phyloP scores from a whole-genome alignment of 2,888 invertebrate genomes.

The Spialia ferax region DNA sequence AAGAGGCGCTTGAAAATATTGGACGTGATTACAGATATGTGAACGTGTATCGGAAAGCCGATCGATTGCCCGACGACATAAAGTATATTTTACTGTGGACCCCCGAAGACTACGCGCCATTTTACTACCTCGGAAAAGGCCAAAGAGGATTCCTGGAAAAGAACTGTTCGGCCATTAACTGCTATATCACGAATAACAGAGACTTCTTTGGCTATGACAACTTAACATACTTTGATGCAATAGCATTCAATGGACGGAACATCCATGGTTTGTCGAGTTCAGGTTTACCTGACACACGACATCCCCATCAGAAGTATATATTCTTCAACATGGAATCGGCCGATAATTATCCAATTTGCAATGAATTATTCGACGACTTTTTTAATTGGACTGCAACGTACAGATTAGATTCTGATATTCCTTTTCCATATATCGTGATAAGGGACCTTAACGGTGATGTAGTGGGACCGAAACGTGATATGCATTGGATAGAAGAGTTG shows the following conservation, averaged over 20 bases:
- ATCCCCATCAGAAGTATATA: conserved; percentile 70
- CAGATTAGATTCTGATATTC: conserved; percentile 73
- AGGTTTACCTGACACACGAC: conserved; percentile 59
- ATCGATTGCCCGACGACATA: conserved; percentile 58
- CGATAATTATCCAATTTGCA: conserved; percentile 69
- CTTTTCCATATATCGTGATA: conserved; percentile 66
- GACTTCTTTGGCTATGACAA: conserved; percentile 58
- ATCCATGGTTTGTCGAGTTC: conserved; percentile 44
- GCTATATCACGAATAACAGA: conserved; percentile 66
- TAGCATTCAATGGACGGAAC: conserved; percentile 72
- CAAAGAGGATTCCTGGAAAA: conserved; percentile 66
- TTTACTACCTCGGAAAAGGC: conserved; percentile 62
- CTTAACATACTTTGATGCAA: conserved; percentile 65
- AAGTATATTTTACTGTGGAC: conserved; percentile 76
- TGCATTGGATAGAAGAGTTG: conserved; percentile 56
- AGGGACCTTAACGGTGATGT: conserved; percentile 58
- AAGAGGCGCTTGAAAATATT: conserved; percentile 66
- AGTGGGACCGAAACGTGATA: conserved; percentile 65
- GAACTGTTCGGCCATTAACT: conserved; percentile 69
- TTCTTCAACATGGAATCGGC: conserved; percentile 75
- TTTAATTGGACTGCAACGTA: conserved; percentile 81
- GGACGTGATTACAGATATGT: conserved; percentile 64
- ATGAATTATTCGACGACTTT: conserved; percentile 61
- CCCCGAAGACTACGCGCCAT: conserved; percentile 58
- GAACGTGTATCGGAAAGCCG: conserved; percentile 64